Evolutionary conservation across 2,888 invertebrate genomes (phyloP).

Genomic region (Platycheirus rosarum): DNA sequence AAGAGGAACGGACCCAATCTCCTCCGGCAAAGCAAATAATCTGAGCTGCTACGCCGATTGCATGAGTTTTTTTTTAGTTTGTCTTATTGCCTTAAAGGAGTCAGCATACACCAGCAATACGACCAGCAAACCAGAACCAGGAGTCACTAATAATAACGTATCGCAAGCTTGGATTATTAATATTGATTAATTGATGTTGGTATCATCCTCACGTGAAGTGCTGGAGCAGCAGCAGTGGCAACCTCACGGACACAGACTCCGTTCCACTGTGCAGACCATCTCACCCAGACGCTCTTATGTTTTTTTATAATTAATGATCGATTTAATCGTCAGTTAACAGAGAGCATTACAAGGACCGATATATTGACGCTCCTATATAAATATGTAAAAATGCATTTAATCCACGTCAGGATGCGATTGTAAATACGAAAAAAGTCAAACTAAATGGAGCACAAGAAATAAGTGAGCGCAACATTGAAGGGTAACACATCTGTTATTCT

Average conservation of each 20-base stretch:
- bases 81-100: neutral
- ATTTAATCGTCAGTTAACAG: conserved; percentile 72
- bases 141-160: conserved; percentile 48
- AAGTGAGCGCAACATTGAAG: conserved; percentile 13
- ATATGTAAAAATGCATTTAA: conserved; percentile 42
- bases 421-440: conserved; percentile 8
- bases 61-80: neutral
- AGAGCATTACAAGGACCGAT: conserved; percentile 55
- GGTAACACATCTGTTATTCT: conserved; percentile 50
- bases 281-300: conserved; percentile 35
- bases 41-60: conserved; percentile 15
- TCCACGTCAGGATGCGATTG: conserved; percentile 42
- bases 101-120: no score
- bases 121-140: conserved; percentile 22
- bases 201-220: conserved; percentile 37
- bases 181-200: conserved; percentile 67
- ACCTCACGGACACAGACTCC: conserved; percentile 4
- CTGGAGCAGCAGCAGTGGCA: conserved; percentile 14
- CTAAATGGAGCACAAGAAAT: conserved; percentile 28
- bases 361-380: conserved; percentile 27
- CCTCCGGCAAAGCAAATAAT: conserved; percentile 9
- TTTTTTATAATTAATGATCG: conserved; percentile 70
- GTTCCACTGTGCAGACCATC: neutral
- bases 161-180: conserved; percentile 67
- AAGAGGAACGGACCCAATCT: neutral